Conservation (phyloP, 2,888 invertebrate genomes). For the Cryptus viduatorius region DNA sequence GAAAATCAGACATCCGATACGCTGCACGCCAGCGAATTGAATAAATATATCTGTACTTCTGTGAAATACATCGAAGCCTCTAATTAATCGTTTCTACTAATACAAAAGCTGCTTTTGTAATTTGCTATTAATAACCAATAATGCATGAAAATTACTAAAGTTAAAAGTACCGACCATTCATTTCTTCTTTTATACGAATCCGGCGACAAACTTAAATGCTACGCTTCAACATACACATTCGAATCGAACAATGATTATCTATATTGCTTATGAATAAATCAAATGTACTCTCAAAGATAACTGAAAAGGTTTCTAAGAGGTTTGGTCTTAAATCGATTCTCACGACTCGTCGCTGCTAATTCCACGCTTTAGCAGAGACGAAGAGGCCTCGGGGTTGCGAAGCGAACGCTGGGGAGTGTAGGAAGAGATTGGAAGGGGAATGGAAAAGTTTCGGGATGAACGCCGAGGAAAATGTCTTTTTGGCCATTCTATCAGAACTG, state of each 20-base stretch:
- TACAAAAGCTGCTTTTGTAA: too few species aligned
- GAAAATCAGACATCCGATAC: background rate
- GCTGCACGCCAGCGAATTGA: too few species aligned
- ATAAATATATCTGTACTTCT: too few species aligned
- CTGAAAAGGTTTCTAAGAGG: background rate
- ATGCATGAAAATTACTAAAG: background rate
- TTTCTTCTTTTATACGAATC: background rate
- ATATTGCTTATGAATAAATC: conserved; percentile 1
- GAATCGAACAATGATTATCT: background rate
- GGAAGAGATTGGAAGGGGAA: conserved; percentile 24
- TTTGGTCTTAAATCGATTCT: conserved; percentile 67
- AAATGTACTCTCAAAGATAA: background rate
- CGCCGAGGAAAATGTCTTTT: conserved; percentile 66
- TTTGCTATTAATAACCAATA: too few species aligned
- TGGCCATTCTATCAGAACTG: conserved; percentile 29
- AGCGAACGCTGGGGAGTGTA: conserved; percentile 5
- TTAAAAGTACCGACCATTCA: background rate
- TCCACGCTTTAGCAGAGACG: conserved; percentile 70
- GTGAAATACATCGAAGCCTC: too few species aligned
- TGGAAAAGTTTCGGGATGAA: conserved; percentile 46
- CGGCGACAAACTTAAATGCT: background rate
- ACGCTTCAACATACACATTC: background rate
- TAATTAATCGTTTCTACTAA: too few species aligned
- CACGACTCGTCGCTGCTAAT: conserved; percentile 68
- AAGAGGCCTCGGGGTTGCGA: conserved; percentile 25